Base-by-base conservation (phyloP, 1,140 invertebrate species). In the Teleogryllus occipitalis region DNA sequence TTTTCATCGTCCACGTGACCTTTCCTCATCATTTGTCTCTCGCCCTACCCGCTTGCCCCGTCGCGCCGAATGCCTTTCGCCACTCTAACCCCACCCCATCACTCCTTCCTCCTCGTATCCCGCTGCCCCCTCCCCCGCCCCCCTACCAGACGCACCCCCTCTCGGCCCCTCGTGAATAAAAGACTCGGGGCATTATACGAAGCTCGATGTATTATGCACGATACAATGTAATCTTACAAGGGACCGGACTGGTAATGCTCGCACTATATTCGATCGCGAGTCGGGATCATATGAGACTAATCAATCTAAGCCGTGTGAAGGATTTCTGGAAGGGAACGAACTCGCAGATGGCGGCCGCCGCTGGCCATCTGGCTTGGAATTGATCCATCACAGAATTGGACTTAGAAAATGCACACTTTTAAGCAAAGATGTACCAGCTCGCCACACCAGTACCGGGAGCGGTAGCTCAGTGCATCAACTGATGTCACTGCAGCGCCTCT, bases 191-290 rank as follows among this genome's bases (percentile, higher is more conserved):
- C 54, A 65, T 65, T 14, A 65, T 65, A 65, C 54, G 54, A 65
- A 65, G 54, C 54, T 1, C 54, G 54, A 65, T 65, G 54, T 65
- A 65, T 65, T 65, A 65, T 65, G 54, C 54, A 65, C 54, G 54
- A 65, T 65, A 65, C 54, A 65, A 65, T 65, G 54, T 65, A 65
- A 65, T 65, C 54, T 65, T 65, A 65, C 54, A 65, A 65, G 54
- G 54, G 54, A 14, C 54, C 54, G 7, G 10, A 18, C 18, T 65
- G 54, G 54, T 65, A 65, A 65, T 65, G 54, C 18, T 65, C 10
- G 54, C 54, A 7, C 54, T 65, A 65, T 65, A 65, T 65, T 65
- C 54, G 54, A 18, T 10, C 54, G 54, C 18, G 54, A 18, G 10
- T 10, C 54, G 54, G 54, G 54, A 10, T 65, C 54, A 65, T 65